Base-by-base conservation (phyloP, 2,113 vertebrate species). In the Pseudorectes ferrugineus region DNA sequence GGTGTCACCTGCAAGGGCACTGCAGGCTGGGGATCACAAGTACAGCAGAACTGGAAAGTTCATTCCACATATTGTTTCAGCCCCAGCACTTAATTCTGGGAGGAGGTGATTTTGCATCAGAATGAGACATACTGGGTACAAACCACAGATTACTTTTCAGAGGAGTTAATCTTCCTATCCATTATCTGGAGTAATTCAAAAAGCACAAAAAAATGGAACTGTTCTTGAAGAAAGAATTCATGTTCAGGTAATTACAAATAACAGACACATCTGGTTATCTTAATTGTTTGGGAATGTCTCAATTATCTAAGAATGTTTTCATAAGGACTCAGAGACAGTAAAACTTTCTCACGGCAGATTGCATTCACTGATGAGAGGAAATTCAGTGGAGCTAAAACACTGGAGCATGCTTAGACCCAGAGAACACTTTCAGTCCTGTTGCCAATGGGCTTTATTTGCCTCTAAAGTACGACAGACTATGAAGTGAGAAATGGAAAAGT, bases 211-310 rank as follows among this genome's bases (percentile, higher is more conserved):
- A 98, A 97, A 90, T 85, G 65, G 88, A 97, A 96, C 93, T 96
- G 90, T 97, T 98, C 95, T 96, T 94, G 93, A 97, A 98, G 94
- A 98, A 98, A 98, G 95, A 97, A 98, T 96, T 97, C 95, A 90
- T 97, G 97, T 98, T 98, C 98, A 98, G 97, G 98, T 98, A 98
- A 98, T 98, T 98, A 98, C 97, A 98, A 98, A 98, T 98, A 98
- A 98, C 96, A 97, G 98, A 98, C 92, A 93, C 98, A 98, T 98
- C 97, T 98, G 97, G 97, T 97, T 98, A 98, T 98, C 97, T 98
- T 98, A 98, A 98, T 98, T 98, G 98, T 98, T 98, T 98, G 97
- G 97, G 97, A 98, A 98, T 97, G 97, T 98, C 97, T 98, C 97
- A 98, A 98, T 98, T 98, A 98, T 96, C 96, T 82, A 96, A 94